Evolutionary conservation across 2,797 vertebrate species (phyloP), one percentile per base, ranked within the genome.

Genomic region (Margarornis squamiger): DNA sequence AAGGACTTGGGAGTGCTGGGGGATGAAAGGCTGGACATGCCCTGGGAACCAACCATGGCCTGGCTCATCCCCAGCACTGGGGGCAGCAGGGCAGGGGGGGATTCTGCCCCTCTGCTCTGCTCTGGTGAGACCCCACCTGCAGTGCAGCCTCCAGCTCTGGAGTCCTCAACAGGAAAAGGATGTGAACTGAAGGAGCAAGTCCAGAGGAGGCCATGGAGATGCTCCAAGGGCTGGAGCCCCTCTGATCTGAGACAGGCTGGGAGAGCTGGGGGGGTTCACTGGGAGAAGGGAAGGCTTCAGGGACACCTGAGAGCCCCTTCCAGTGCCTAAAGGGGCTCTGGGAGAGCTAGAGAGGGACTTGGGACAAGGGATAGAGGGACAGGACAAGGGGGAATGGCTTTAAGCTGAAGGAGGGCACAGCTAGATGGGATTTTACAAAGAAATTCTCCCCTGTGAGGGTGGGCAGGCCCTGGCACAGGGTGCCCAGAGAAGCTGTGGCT

Each of bases 181-280:
- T 2, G 2, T 4, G 46, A 54, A 72, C 3, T 62, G 54, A 4
- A 38, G 14, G n/a, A 67, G 63, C 0, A 2, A 4, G 52, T 4
- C 30, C 74, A 76, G 88, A 57, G 29, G 20, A 41, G 27, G 17
- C 7, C 61, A 46, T 0, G 3, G 52, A 67, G 46, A 73, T 34
- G 61, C 39, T 67, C n/a, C n/a, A 19, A 21, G 4, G 20, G 46
- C 29, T 73, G 45, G 14, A 80, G 68, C n/a, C 6, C 6, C n/a
- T 73, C 24, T 52, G 38, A 2, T 14, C 22, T 4, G 54, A 67
- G 39, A 1, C 52, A 52, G 39, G 78, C 27, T 68, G 52, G 59
- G 29, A 66, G 3, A 58, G n/a, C 43, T 88, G 62, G 30, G 39
- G 7, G 5, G 2, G 11, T 1, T 61, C 70, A 74, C 5, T 54